Evolutionary conservation across 2,113 vertebrate species (phyloP), one percentile per base, ranked within the genome.

Genomic region (Nibea coibor): DNA sequence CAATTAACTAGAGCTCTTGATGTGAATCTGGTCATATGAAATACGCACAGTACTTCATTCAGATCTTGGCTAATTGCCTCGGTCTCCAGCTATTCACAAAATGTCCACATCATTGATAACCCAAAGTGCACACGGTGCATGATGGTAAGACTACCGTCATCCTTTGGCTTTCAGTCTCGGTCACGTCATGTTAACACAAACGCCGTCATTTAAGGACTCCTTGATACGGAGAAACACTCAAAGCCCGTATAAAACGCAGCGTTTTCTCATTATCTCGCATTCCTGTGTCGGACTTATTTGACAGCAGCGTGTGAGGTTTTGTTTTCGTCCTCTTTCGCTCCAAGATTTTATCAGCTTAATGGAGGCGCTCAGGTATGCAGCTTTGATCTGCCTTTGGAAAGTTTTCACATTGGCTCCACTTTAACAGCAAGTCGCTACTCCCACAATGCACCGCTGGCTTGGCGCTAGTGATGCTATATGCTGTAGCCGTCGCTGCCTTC

Each of bases 361-460:
- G 81, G 89, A 84, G 82, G 78, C 9, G 86, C 88, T 86, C 88
- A 87, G 91, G 83, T 92, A 93, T 93, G 89, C 87, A 51, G 83
- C 91, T 90, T 91, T 94, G 89, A 94, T 92, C 87, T 75, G 80
- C 63, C 82, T 75, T 75, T 80, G 83, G 90, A 93, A 90, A 83
- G 17, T 89, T 92, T 91, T 93, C 91, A 93, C 81, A 31, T 90
- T 58, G 69, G 83, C 85, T 89, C 84, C 75, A 90, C 85, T 94
- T 91, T 89, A 92, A 76, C 88, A 88, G 78, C 72, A 17, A 72
- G 80, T 82, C 73, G 86, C 56, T 81, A 88, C 59, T 93, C 89
- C 91, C 88, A 83, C 26, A 75, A 87, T 90, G 88, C 86, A 84
- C 56, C 39, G 48, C 67, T 53, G 61, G n/a, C 28, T 35, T 57